Base-by-base conservation (phyloP, 1,140 invertebrate species). In the Apis florea region DNA sequence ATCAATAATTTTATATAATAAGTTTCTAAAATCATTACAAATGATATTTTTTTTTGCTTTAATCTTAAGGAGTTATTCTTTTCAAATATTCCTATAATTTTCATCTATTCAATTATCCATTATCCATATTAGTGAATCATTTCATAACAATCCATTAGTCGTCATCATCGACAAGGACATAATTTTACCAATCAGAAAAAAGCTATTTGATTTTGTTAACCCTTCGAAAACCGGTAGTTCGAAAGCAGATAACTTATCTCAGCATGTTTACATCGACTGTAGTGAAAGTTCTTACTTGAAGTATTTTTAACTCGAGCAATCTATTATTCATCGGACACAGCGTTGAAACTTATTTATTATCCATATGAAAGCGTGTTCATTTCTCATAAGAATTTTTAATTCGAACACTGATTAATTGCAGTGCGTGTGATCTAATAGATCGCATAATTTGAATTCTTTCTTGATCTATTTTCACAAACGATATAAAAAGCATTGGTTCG, bases 151-250 rank as follows among this genome's bases (percentile, higher is more conserved):
- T 13, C 24, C n/a, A 54, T 61, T 40, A 2, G n/a, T 61, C n/a
- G 5, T 21, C 12, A 9, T 47, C 5, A 5, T 15, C 21, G 26
- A 13, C 64, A 2, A 66, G n/a, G 24, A 19, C 24, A 61, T 24
- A 15, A n/a, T 61, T 13, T 54, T 54, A 54, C 21, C 26, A 61
- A 61, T 61, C 13, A 24, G 24, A 64, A 79, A 72, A 63, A 76
- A 12, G 63, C 17, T 21, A 4, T 31, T 59, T 5, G 12, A 26
- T 26, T 47, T 75, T 24, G 71, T 56, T 72, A 73, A 73, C 59
- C 69, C 78, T 79, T 79, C n/a, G 59, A 61, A 75, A 63, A 67
- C 79, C 40, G 71, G 71, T 74, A 80, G 71, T 58, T 68, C 10
- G n/a, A 58, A 24, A 24, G 24, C 49, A 24, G 58, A 53, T 74